These are phyloP conservation scores for Alouatta palliata DNA, from an alignment of 2,113 vertebrate genomes.

Conservation along the genomic window DNA sequence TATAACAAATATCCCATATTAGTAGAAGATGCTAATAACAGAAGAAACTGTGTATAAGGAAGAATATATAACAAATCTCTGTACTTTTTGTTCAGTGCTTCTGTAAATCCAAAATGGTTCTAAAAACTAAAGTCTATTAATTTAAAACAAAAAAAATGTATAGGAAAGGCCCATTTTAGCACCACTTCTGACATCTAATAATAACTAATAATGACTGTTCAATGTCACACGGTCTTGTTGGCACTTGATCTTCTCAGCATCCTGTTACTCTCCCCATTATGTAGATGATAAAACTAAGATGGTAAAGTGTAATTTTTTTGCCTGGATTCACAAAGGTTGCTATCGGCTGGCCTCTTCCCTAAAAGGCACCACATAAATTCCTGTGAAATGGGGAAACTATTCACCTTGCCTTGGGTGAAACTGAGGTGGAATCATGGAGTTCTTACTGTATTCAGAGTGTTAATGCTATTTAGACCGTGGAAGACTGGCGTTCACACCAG, in stretches of 20 bases:
- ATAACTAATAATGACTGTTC: background rate
- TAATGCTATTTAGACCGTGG: too few species aligned
- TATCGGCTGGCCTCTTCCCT: background rate
- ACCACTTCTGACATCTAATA: background rate
- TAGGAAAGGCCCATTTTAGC: background rate
- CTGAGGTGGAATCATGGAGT: accelerated
- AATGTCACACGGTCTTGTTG: background rate
- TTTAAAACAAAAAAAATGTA: background rate
- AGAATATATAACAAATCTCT: background rate
- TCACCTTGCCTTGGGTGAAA: too few species aligned
- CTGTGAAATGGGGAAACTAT: too few species aligned
- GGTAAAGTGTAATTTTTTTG: background rate
- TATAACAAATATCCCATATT: too few species aligned
- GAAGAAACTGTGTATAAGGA: background rate
- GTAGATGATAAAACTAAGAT: background rate
- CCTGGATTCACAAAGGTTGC: background rate
- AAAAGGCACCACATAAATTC: accelerated
- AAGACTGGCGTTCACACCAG: too few species aligned
- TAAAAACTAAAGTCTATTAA: background rate
- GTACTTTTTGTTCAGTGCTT: background rate
- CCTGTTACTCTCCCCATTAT: background rate
- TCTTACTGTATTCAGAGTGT: background rate
- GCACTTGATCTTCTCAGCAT: background rate
- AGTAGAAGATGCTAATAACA: background rate
- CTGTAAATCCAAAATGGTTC: background rate